Evolutionary conservation across 2,888 invertebrate genomes (phyloP).

Genomic region (Eupeodes luniger): DNA sequence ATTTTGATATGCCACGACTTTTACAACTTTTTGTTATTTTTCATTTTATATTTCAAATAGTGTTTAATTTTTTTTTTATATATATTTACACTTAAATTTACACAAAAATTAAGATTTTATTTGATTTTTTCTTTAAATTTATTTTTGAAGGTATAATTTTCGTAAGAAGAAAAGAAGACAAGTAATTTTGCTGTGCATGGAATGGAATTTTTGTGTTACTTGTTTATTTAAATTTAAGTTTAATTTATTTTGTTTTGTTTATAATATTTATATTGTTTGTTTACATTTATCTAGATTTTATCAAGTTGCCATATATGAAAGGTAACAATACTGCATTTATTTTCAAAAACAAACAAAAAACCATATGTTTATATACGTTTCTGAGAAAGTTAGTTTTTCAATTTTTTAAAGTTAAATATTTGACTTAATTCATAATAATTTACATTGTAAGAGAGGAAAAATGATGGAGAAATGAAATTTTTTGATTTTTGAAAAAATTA

Average conservation of each 20-base stretch:
- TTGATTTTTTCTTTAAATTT: neutral
- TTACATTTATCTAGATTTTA: conserved; percentile 39
- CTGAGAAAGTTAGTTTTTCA: neutral
- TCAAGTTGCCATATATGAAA: conserved; percentile 66
- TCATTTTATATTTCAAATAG: conserved; percentile 23
- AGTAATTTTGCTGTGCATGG: conserved; percentile 62
- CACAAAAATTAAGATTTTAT: conserved; percentile 34
- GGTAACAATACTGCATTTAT: conserved; percentile 76
- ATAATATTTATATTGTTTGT: conserved; percentile 46
- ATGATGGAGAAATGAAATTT: neutral
- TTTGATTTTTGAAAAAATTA: neutral
- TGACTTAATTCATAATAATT: conserved; percentile 11
- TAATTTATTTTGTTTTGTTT: conserved; percentile 5
- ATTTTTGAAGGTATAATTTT: neutral
- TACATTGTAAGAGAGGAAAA: conserved; percentile 4
- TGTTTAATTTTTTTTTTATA: conserved; percentile 14
- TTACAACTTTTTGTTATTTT: conserved; percentile 43
- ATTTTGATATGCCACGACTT: conserved; percentile 41
- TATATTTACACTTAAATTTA: conserved; percentile 66
- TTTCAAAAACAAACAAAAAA: conserved; percentile 14
- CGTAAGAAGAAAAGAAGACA: conserved; percentile 34
- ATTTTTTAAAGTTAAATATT: conserved; percentile 25
- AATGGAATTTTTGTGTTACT: conserved; percentile 60
- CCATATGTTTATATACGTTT: conserved; percentile 2
- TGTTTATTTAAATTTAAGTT: conserved; percentile 47